These are phyloP conservation scores for Dinomys branickii DNA, from an alignment of 2,113 vertebrate species.

Conservation along the genomic window DNA sequence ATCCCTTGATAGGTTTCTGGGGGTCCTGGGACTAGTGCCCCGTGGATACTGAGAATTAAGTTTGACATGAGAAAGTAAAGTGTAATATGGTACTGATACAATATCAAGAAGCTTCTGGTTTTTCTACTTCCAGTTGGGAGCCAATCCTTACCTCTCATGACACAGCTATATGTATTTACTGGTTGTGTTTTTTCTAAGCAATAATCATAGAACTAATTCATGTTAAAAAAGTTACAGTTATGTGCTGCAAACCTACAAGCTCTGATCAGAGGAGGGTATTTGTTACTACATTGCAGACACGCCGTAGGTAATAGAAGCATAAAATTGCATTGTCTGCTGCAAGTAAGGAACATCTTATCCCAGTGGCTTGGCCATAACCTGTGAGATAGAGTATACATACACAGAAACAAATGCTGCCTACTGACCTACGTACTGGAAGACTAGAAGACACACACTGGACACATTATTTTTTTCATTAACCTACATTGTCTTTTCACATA, in stretches of 20 bases:
- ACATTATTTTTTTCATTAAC: background rate
- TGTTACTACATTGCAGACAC: background rate
- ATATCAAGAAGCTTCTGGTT: background rate
- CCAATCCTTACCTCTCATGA: background rate
- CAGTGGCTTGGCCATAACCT: background rate
- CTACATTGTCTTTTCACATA: background rate
- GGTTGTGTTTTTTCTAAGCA: background rate
- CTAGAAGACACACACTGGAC: background rate
- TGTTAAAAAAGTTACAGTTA: background rate
- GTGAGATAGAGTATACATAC: background rate
- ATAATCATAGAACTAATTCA: background rate
- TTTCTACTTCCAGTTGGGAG: background rate
- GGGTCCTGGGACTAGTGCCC: background rate
- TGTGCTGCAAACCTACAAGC: background rate
- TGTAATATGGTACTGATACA: background rate
- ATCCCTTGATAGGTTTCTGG: background rate
- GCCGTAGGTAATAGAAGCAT: background rate
- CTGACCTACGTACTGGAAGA: background rate
- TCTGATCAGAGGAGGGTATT: background rate
- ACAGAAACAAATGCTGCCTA: background rate
- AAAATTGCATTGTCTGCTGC: background rate
- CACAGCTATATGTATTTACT: background rate
- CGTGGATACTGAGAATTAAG: background rate
- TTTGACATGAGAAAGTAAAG: background rate
- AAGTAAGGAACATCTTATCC: background rate